Conservation (phyloP, 1,140 invertebrate species). For the Aphaenogaster rudis region DNA sequence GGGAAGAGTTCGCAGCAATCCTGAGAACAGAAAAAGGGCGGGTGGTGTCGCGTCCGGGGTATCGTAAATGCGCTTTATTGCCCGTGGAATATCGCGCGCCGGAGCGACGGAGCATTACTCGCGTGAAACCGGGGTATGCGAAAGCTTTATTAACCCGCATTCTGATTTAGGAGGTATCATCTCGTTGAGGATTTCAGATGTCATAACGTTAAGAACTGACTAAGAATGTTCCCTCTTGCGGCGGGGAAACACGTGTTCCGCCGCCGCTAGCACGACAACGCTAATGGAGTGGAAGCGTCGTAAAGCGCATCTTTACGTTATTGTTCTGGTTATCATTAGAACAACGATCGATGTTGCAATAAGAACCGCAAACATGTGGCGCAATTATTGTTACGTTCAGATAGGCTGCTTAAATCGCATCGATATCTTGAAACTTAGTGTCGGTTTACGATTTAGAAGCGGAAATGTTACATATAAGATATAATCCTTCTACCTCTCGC, state of each 20-base stretch:
- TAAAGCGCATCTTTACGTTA: conserved; percentile 13
- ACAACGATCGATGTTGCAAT: not conserved
- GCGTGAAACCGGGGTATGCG: conserved; percentile 39
- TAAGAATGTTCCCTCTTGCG: not conserved
- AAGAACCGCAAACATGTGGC: not conserved
- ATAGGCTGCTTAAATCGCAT: no score
- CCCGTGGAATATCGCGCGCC: conserved; percentile 52
- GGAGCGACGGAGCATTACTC: conserved; percentile 59
- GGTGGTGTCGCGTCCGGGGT: conserved; percentile 35
- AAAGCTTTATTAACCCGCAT: conserved; percentile 72
- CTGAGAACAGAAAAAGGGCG: conserved; percentile 63
- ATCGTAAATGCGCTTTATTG: conserved; percentile 75
- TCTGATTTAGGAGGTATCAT: conserved; percentile 74
- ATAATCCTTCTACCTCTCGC: not conserved
- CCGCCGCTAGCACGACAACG: not conserved
- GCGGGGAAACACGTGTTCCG: conserved; percentile 14
- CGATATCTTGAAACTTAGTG: no score
- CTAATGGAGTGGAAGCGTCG: conserved; percentile 22
- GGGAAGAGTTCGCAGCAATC: conserved; percentile 2
- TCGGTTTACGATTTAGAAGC: no score
- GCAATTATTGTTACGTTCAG: not conserved
- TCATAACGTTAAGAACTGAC: conserved; percentile 64
- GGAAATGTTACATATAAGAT: not conserved
- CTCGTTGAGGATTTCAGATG: conserved; percentile 60
- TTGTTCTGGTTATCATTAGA: not conserved